Percentiles rank a stretch among this genome's conserved stretches.
phyloP scores from a whole-genome alignment of 2,113 vertebrate genomes.

The Antechinus stuartii region DNA sequence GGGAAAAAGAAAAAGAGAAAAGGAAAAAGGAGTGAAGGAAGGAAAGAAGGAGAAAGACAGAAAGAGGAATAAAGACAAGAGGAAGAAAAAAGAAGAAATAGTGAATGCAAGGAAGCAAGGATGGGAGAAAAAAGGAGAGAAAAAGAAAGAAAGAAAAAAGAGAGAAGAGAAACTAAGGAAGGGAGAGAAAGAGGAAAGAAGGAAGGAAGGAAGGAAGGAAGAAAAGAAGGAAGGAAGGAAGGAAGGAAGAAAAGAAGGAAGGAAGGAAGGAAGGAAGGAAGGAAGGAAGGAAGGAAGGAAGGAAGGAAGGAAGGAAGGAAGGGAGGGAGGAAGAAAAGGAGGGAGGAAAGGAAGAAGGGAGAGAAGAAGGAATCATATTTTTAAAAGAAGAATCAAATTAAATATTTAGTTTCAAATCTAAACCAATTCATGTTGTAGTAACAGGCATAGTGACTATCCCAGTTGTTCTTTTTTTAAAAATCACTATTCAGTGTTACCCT shows the following conservation, averaged over 20 bases:
- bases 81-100: too few species aligned
- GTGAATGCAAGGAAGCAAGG: too few species aligned
- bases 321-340: rapidly evolving
- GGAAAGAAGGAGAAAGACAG: too few species aligned
- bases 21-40: too few species aligned
- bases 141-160: not conserved
- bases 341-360: not conserved
- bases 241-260: rapidly evolving
- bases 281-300: not conserved
- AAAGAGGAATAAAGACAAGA: too few species aligned
- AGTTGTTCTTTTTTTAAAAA: not conserved
- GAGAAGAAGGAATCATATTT: not conserved
- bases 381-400: not conserved
- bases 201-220: not conserved
- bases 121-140: not conserved
- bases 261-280: rapidly evolving
- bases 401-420: not conserved
- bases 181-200: not conserved
- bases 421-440: not conserved
- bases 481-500: not conserved
- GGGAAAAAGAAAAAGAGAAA: too few species aligned
- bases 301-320: not conserved
- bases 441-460: not conserved
- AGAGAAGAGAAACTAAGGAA: too few species aligned
- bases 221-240: too few species aligned